phyloP scores from a whole-genome alignment of 2,888 invertebrate species.

The Hyposoter didymator region DNA sequence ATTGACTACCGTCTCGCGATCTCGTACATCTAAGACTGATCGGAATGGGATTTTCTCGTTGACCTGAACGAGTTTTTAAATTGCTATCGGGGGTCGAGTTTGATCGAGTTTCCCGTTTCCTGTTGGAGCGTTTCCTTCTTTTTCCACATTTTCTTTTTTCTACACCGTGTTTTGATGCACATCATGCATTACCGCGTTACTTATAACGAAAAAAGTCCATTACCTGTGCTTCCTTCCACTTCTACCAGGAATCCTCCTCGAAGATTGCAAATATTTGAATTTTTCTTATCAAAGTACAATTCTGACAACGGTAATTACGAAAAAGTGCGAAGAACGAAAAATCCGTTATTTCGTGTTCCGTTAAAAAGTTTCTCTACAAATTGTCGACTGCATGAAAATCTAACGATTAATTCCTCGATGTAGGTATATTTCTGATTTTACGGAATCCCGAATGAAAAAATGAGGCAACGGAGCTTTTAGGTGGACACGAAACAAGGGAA shows the following conservation, averaged over 20 bases:
- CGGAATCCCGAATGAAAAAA: background rate
- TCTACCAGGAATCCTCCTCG: background rate
- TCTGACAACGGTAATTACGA: background rate
- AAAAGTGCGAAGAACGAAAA: background rate
- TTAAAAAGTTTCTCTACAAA: background rate
- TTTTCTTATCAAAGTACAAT: background rate
- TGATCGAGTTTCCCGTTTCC: constrained; percentile 52
- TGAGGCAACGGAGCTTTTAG: background rate
- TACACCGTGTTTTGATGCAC: background rate
- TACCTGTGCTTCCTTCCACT: background rate
- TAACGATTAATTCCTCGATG: background rate
- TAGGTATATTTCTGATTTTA: background rate
- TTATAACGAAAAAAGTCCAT: background rate
- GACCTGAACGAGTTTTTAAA: constrained; percentile 59
- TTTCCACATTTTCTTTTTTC: constrained; percentile 8
- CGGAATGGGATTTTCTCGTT: constrained; percentile 30
- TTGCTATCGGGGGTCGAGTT: constrained; percentile 55
- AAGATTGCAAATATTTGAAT: background rate
- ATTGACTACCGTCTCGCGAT: constrained; percentile 1
- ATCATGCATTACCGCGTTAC: background rate
- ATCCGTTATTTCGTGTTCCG: too few relatives aligned
- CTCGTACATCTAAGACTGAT: constrained; percentile 17
- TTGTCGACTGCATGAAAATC: background rate
- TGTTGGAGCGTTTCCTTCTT: background rate
- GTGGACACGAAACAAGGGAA: background rate